Conservation (phyloP, 2,113 vertebrate genomes). For the Phycodurus eques region DNA sequence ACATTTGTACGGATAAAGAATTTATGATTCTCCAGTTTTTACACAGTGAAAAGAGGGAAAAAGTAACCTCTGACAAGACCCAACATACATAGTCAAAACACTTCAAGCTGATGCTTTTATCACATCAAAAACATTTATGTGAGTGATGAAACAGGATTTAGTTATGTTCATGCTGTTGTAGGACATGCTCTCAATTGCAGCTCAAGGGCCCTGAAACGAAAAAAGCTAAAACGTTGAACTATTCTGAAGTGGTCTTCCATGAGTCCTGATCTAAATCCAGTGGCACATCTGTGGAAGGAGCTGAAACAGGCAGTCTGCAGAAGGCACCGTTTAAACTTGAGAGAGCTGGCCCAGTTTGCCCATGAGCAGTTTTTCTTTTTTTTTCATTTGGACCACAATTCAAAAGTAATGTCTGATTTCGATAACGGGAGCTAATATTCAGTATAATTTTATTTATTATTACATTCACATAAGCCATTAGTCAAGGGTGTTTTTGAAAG, state of each 20-base stretch:
- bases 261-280: slow-evolving; percentile 5
- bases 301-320: too few relatives aligned
- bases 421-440: too few relatives aligned
- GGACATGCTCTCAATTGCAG: neutral
- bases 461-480: too few relatives aligned
- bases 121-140: slow-evolving; percentile 27
- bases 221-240: too few relatives aligned
- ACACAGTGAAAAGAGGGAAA: neutral
- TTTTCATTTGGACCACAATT: too few relatives aligned
- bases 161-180: neutral
- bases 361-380: too few relatives aligned
- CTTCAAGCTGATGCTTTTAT: slow-evolving; percentile 40
- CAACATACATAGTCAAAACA: slow-evolving; percentile 23
- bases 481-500: neutral
- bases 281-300: neutral
- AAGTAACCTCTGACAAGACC: neutral
- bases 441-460: too few relatives aligned
- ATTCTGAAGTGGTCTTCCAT: slow-evolving; percentile 3
- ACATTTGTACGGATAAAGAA: slow-evolving; percentile 39
- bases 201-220: too few relatives aligned
- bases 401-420: too few relatives aligned
- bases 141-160: slow-evolving; percentile 26
- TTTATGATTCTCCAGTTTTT: slow-evolving; percentile 3
- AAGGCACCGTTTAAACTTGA: too few relatives aligned
- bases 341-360: too few relatives aligned